Evolutionary conservation across 2,113 vertebrate genomes (phyloP).

Genomic region (Oryzias javanicus): DNA sequence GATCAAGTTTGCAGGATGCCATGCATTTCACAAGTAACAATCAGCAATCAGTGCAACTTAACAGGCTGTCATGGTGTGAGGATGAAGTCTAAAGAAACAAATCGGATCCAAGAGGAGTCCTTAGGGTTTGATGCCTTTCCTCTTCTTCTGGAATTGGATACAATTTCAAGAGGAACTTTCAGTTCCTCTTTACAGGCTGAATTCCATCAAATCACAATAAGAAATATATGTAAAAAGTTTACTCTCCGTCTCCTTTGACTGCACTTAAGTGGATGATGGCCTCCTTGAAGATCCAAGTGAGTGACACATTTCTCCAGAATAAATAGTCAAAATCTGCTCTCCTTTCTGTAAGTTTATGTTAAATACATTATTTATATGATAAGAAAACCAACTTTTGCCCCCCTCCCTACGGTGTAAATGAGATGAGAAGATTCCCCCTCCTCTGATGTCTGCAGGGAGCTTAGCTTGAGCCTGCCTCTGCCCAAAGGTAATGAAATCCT

Average conservation of each 20-base stretch:
- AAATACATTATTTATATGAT: neutral
- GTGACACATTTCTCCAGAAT: neutral
- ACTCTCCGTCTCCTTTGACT: neutral
- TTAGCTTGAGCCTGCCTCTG: slow-evolving; percentile 1
- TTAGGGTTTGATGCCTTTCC: too few species aligned
- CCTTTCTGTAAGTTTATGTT: neutral
- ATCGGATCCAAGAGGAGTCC: slow-evolving; percentile 7
- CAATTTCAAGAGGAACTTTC: too few species aligned
- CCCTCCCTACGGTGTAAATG: neutral
- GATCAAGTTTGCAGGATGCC: neutral
- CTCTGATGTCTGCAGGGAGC: neutral
- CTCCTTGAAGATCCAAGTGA: neutral
- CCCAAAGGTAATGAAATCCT: slow-evolving; percentile 7
- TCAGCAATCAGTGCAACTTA: slow-evolving; percentile 15
- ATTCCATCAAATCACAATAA: too few species aligned
- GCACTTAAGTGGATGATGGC: neutral
- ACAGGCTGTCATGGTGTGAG: neutral
- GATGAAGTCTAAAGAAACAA: neutral
- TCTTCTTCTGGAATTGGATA: too few species aligned
- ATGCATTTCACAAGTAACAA: slow-evolving; percentile 23
- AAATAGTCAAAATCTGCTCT: neutral
- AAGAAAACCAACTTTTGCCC: neutral
- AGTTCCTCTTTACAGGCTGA: neutral
- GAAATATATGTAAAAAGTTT: neutral
- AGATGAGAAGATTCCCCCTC: neutral